Evolutionary conservation across 2,797 vertebrate genomes (phyloP).

Genomic region (Scolopax bukidnonensis): DNA sequence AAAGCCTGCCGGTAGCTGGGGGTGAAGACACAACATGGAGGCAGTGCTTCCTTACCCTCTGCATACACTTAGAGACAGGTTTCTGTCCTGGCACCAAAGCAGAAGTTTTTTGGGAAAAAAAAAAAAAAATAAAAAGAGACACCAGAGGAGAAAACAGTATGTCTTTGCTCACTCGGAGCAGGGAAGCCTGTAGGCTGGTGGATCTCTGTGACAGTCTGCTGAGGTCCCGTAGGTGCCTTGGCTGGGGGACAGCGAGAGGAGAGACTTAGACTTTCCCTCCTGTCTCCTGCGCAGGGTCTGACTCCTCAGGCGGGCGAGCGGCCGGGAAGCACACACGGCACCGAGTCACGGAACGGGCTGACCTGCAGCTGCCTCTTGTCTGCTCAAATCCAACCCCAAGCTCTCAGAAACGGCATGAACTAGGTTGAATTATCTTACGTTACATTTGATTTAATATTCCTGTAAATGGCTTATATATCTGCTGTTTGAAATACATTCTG

Average conservation of each 20-base stretch:
- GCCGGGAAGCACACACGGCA: not conserved
- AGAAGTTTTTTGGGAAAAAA: not conserved
- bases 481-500: slow-evolving; percentile 45
- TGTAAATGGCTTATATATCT: slow-evolving; percentile 39
- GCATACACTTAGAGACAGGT: not conserved
- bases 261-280: not conserved
- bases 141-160: not conserved
- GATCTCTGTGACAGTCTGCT: not conserved
- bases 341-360: not conserved
- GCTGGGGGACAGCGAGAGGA: not conserved
- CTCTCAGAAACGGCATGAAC: not conserved
- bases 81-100: not conserved
- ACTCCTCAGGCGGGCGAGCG: not conserved
- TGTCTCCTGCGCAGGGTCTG: not conserved
- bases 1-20: not conserved
- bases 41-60: not conserved
- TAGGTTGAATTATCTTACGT: not conserved
- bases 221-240: not conserved
- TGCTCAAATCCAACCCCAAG: not conserved
- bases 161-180: not conserved
- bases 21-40: not conserved
- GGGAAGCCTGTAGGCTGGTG: not conserved
- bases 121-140: not conserved
- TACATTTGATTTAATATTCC: slow-evolving; percentile 15
- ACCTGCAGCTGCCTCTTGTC: not conserved